A percentile compares a stretch with the other conserved stretches of the same genome.
Conservation (phyloP, 1,140 invertebrate species). For the Muscidifurax raptorellus region DNA sequence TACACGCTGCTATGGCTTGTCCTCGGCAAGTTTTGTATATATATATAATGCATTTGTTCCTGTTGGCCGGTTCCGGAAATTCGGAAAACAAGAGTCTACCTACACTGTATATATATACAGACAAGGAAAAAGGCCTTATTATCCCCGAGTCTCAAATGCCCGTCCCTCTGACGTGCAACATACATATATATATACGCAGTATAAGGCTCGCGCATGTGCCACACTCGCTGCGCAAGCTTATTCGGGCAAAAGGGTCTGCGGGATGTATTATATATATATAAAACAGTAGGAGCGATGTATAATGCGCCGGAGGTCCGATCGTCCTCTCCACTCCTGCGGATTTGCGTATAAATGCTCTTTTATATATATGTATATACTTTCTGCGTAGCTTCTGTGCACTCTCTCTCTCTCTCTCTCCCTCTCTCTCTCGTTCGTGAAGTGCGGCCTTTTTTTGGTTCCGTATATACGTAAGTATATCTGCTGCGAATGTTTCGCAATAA, state of each 20-base stretch:
- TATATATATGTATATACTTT: too few species aligned
- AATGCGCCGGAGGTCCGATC: slow-evolving; percentile 3
- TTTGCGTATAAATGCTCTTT: slow-evolving; percentile 40
- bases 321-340: background rate
- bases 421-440: too few species aligned
- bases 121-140: slow-evolving; percentile 32
- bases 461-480: too few species aligned
- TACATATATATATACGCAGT: background rate
- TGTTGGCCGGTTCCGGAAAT: background rate
- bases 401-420: too few species aligned
- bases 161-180: background rate
- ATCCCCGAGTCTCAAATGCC: background rate
- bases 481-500: too few species aligned
- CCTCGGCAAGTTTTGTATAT: background rate
- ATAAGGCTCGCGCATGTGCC: background rate
- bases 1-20: too few species aligned
- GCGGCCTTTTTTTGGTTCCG: too few species aligned
- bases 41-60: background rate
- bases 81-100: background rate
- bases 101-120: background rate
- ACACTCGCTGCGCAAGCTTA: background rate
- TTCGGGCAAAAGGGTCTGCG: background rate
- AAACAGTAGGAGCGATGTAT: background rate
- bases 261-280: background rate
- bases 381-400: too few species aligned